Evolutionary conservation across 2,888 invertebrate species (phyloP).

Genomic region (Cartodere bifasciata): DNA sequence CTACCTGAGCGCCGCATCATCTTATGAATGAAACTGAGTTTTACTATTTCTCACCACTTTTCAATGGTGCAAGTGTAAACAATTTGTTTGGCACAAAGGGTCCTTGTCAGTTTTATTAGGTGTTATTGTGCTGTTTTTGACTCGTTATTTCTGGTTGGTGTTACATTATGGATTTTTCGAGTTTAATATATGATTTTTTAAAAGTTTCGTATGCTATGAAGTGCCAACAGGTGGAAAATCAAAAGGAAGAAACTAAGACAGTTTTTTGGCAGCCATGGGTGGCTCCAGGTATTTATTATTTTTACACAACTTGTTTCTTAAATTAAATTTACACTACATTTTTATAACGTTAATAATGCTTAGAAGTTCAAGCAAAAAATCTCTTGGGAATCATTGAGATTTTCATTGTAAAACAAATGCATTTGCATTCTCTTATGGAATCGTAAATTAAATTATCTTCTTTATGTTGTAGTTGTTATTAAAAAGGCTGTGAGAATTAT

Average conservation of each 20-base stretch:
- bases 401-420: too few relatives aligned
- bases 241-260: constrained; percentile 5
- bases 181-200: constrained; percentile 26
- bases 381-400: too few relatives aligned
- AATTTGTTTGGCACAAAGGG: too few relatives aligned
- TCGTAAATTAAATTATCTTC: too few relatives aligned
- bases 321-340: too few relatives aligned
- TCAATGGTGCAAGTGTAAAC: constrained; percentile 18
- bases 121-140: background rate
- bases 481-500: too few relatives aligned
- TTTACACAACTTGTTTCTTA: too few relatives aligned
- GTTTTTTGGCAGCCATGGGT: constrained; percentile 37
- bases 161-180: constrained; percentile 26
- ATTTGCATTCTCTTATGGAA: too few relatives aligned
- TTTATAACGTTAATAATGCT: too few relatives aligned
- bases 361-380: too few relatives aligned
- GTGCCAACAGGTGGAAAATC: constrained; percentile 13
- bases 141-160: constrained; percentile 2
- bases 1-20: constrained; percentile 28
- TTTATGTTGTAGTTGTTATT: too few relatives aligned
- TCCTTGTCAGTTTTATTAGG: constrained; percentile 2
- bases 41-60: constrained; percentile 27
- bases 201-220: constrained; percentile 24
- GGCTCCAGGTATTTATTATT: constrained; percentile 26
- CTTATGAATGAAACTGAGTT: constrained; percentile 34